Base-by-base conservation (phyloP, 2,797 vertebrate genomes). In the Scyliorhinus canicula region DNA sequence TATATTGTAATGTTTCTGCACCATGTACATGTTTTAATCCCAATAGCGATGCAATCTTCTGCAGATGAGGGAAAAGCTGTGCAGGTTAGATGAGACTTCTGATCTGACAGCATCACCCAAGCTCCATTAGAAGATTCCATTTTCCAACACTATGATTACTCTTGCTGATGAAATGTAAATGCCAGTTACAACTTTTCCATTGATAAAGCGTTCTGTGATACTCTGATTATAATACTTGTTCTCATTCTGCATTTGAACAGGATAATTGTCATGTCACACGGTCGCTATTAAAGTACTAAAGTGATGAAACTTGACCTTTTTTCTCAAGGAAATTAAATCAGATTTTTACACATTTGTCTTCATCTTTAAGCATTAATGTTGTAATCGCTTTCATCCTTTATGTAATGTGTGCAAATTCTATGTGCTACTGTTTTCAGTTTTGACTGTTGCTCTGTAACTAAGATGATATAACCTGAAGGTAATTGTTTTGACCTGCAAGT, bases 221-320 rank as follows among this genome's bases (percentile, higher is more conserved):
- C 14, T 74, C 47, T 71, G 93, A 94, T 71, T 71, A 94, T 74
- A 94, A 74, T 94, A 40, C 28, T n/a, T 90, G 35, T 69, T 69
- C 40, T 50, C 28, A n/a, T 50, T 71, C 67, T 71, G 47, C 67
- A 94, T 94, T 52, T 94, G 67, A 71, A 50, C 28, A 52, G 14
- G 47, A 12, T 94, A 94, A 94, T 55, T 94, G 26, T 52, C 47
- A 71, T 52, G 44, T 63, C 26, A 94, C 9, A 52, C 8, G 11
- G 28, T 71, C 31, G 71, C 16, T 35, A 74, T 55, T 94, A 94
- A 94, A 94, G 74, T 14, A 94, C 16, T 55, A 16, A 94, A 71
- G 69, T 55, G 26, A 50, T 74, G 47, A 71, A 47, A 50, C 6
- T 94, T 67, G 26, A 67, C 65, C 28, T 69, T 93, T 93, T 93